Evolutionary conservation across 92 coral and sea anemone genomes (phyloP).

Genomic region (Montipora capitata): DNA sequence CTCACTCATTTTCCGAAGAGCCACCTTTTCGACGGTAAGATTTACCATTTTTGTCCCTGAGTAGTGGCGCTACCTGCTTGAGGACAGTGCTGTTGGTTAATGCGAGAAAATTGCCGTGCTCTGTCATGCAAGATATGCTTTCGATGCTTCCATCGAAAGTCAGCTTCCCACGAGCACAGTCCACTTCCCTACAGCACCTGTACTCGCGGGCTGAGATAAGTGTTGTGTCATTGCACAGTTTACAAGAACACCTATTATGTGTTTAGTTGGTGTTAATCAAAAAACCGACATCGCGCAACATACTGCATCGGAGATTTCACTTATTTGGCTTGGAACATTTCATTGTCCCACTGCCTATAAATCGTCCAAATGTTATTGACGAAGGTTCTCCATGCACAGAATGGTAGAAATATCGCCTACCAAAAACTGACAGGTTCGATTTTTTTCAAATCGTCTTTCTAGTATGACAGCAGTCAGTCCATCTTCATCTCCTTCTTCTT

Average conservation of each 20-base stretch:
- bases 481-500: conserved; percentile 22
- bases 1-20: conserved; percentile 51
- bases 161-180: conserved; percentile 30
- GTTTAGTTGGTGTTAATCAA: too few species aligned
- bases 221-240: conserved; percentile 30
- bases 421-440: conserved; percentile 39
- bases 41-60: conserved; percentile 39
- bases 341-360: too few species aligned
- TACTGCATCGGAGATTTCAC: too few species aligned
- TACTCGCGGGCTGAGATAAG: conserved; percentile 36
- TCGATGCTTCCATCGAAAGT: conserved; percentile 58
- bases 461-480: conserved; percentile 30
- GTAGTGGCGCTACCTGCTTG: conserved; percentile 42
- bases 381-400: not conserved
- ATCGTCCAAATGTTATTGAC: too few species aligned
- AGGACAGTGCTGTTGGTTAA: conserved; percentile 47
- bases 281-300: too few species aligned
- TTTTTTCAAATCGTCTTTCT: conserved; percentile 33
- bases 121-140: conserved; percentile 32
- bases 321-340: too few species aligned
- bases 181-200: conserved; percentile 51
- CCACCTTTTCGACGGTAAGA: conserved; percentile 38
- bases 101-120: conserved; percentile 35
- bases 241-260: conserved; percentile 21
- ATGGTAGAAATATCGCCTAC: not conserved